phyloP scores from a whole-genome alignment of 1,140 invertebrate species.

The Hycleus cichorii region DNA sequence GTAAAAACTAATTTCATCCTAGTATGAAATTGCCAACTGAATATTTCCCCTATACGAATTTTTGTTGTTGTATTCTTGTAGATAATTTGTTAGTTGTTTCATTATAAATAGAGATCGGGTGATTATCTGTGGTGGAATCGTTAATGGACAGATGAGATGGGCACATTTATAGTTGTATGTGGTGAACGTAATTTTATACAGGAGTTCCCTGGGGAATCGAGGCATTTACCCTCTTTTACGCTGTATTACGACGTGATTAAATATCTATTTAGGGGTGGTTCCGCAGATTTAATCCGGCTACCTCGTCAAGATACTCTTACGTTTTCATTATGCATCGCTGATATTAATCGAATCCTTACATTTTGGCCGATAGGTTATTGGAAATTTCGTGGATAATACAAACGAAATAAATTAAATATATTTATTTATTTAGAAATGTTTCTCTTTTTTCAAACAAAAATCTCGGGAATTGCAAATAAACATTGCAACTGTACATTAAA shows the following conservation, averaged over 20 bases:
- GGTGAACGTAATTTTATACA: conserved; percentile 29
- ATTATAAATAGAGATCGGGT: conserved; percentile 1
- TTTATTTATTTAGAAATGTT: too few species aligned
- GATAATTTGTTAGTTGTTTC: conserved; percentile 14
- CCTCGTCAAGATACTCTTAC: too few species aligned
- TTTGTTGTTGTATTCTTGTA: background rate
- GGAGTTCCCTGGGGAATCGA: conserved; percentile 15
- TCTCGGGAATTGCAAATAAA: too few species aligned
- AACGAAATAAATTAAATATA: too few species aligned
- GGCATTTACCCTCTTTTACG: conserved; percentile 23
- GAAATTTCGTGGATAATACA: too few species aligned
- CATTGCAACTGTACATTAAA: too few species aligned
- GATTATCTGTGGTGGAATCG: conserved; percentile 12
- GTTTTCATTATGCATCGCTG: too few species aligned
- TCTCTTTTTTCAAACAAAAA: too few species aligned
- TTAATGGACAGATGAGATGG: conserved; percentile 10
- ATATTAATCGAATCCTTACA: too few species aligned
- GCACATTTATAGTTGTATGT: conserved; percentile 16
- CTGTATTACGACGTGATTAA: conserved; percentile 23
- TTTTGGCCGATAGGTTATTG: too few species aligned
- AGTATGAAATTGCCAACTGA: background rate
- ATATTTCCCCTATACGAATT: too few species aligned
- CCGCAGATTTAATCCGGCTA: background rate
- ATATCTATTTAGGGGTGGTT: conserved; percentile 14
- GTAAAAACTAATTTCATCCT: conserved; percentile 16